These are phyloP conservation scores for Saturnia japonica DNA, from an alignment of 2,888 invertebrate species.

Conservation along the genomic window DNA sequence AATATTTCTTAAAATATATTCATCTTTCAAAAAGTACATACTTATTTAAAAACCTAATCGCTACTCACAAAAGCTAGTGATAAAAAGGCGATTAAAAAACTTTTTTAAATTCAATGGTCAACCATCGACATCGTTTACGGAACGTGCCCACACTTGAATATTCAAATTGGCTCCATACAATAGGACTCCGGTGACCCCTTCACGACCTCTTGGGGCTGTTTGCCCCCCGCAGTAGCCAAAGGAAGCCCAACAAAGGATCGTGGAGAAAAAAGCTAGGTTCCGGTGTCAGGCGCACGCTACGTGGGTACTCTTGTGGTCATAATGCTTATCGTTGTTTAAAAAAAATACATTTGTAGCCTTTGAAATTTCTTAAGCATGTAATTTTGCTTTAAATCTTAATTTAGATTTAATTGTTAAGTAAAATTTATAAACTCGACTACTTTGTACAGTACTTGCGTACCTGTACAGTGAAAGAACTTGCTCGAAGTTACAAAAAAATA, in stretches of 20 bases:
- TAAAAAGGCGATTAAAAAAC: conserved; percentile 33
- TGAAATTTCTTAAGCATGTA: neutral
- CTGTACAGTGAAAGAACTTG: neutral
- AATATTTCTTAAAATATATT: too few relatives aligned
- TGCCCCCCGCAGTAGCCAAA: conserved; percentile 47
- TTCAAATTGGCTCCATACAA: conserved; percentile 69
- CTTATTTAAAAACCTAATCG: neutral
- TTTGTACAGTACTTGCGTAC: neutral
- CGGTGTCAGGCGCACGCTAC: conserved; percentile 70
- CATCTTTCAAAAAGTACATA: neutral
- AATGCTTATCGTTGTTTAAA: conserved; percentile 19
- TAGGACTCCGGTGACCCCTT: conserved; percentile 39
- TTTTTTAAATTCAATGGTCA: conserved; percentile 33
- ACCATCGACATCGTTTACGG: conserved; percentile 60
- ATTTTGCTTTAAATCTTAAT: neutral
- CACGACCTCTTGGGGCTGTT: conserved; percentile 31
- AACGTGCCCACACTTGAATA: conserved; percentile 69
- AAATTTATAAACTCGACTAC: neutral
- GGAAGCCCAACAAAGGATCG: conserved; percentile 70
- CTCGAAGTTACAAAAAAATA: neutral
- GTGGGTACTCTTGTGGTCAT: conserved; percentile 31
- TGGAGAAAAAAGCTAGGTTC: conserved; percentile 69
- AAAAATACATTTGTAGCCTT: neutral
- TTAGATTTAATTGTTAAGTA: neutral
- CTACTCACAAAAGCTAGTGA: conserved; percentile 24